Conservation (phyloP, 2,113 vertebrate species). For the Rallus limicola region DNA sequence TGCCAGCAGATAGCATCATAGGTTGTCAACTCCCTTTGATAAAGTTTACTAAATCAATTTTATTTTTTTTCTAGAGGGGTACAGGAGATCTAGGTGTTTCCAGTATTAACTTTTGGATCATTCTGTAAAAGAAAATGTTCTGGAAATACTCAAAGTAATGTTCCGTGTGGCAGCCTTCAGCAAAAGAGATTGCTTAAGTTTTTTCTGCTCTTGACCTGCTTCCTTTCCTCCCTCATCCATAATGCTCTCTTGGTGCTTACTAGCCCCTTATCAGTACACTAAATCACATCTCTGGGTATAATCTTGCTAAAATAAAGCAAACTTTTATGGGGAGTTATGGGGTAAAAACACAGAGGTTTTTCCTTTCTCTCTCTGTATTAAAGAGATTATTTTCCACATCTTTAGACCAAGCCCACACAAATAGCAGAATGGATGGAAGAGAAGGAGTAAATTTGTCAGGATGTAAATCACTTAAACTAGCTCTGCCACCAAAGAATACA, state of each 20-base stretch:
- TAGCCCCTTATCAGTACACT: not conserved
- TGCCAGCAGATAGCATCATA: not conserved
- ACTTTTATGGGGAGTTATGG: fast-evolving
- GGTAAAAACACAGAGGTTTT: not conserved
- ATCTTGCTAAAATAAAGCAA: not conserved
- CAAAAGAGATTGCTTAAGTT: not conserved
- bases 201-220: not conserved
- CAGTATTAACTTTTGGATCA: not conserved
- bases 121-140: not conserved
- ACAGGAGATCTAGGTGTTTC: not conserved
- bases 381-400: not conserved
- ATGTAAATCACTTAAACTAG: not conserved
- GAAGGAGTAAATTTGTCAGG: not conserved
- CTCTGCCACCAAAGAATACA: not conserved
- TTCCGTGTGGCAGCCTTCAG: not conserved
- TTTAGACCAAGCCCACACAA: not conserved
- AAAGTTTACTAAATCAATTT: not conserved
- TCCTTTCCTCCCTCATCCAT: not conserved
- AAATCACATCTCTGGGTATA: not conserved
- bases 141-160: not conserved
- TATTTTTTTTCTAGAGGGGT: not conserved
- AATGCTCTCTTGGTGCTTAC: not conserved
- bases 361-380: not conserved
- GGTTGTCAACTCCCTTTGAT: not conserved
- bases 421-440: not conserved